These are phyloP conservation scores for Bubo bubo DNA, from an alignment of 2,113 vertebrate species.

Conservation along the genomic window DNA sequence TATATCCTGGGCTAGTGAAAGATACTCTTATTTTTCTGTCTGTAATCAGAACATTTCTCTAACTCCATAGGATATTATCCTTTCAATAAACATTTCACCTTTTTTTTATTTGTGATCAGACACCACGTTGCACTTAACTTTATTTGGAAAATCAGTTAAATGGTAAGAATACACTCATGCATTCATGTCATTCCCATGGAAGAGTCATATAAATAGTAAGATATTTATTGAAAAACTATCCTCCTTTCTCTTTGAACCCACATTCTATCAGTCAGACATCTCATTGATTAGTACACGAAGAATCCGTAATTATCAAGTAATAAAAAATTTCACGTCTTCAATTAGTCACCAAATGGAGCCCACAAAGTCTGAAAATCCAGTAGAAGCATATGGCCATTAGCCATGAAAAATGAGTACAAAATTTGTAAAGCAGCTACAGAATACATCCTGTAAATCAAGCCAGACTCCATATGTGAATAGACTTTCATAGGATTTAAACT, in stretches of 20 bases:
- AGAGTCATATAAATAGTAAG: not conserved
- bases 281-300: not conserved
- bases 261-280: not conserved
- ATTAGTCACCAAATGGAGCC: conserved; percentile 25
- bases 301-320: conserved; percentile 33
- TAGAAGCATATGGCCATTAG: conserved; percentile 15
- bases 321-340: conserved; percentile 27
- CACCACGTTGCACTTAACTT: not conserved
- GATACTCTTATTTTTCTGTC: not conserved
- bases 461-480: not conserved
- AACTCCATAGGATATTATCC: not conserved
- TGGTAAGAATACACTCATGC: not conserved
- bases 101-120: not conserved
- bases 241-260: not conserved
- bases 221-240: not conserved
- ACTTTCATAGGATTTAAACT: not conserved
- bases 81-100: not conserved
- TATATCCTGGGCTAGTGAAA: not conserved
- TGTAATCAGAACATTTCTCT: not conserved
- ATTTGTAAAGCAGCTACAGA: not conserved
- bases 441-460: not conserved
- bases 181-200: not conserved
- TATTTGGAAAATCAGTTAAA: not conserved
- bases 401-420: conserved; percentile 28
- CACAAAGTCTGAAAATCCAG: not conserved